Conservation (phyloP, 2,113 vertebrate species). For the Xiphorhynchus elegans region DNA sequence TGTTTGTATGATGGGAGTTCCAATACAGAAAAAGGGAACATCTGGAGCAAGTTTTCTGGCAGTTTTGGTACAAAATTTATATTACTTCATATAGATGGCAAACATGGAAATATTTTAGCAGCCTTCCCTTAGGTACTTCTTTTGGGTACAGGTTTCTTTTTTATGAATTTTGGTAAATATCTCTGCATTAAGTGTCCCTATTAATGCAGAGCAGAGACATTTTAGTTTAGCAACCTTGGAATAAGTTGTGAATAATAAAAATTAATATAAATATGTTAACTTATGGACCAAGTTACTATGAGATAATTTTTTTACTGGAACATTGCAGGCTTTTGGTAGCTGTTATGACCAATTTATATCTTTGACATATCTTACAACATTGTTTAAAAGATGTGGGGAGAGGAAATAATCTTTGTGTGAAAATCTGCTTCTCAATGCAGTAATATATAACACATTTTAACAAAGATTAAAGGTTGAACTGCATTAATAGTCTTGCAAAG, state of each 20-base stretch:
- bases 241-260: not conserved
- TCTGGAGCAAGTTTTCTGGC: not conserved
- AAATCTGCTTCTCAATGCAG: not conserved
- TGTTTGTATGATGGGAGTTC: not conserved
- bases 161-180: not conserved
- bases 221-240: not conserved
- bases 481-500: not conserved
- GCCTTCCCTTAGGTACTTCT: not conserved
- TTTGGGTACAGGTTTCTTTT: not conserved
- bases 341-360: not conserved
- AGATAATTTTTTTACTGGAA: not conserved
- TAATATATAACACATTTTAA: not conserved
- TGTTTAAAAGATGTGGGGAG: not conserved
- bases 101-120: not conserved
- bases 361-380: not conserved
- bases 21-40: not conserved
- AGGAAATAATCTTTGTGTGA: not conserved
- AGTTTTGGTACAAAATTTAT: not conserved
- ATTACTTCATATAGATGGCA: not conserved
- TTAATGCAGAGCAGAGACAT: not conserved
- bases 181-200: not conserved
- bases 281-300: not conserved
- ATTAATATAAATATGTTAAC: too few species aligned
- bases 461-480: not conserved
- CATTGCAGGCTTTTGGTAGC: not conserved